Percentiles rank a stretch among this genome's conserved stretches.
These are phyloP conservation scores for Podilymbus podiceps DNA, from an alignment of 2,113 vertebrate species.

Conservation along the genomic window DNA sequence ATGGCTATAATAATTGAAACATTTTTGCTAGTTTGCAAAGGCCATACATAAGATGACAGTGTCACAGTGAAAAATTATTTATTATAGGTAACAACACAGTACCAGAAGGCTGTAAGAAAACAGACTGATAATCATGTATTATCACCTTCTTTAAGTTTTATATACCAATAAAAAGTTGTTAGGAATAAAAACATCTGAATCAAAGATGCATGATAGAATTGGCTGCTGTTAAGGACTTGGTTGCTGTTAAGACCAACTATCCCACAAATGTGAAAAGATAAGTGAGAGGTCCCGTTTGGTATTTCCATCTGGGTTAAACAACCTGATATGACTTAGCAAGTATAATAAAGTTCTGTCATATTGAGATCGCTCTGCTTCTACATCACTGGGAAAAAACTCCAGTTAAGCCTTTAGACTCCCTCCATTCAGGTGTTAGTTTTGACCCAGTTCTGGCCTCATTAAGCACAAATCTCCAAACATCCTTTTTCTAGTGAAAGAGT, in stretches of 20 bases:
- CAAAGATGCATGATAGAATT: not conserved
- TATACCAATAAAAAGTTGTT: not conserved
- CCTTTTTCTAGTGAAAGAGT: not conserved
- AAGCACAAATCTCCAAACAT: not conserved
- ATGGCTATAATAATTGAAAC: not conserved
- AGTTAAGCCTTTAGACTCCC: not conserved
- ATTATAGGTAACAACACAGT: not conserved
- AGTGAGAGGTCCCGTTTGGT: not conserved
- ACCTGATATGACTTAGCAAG: not conserved
- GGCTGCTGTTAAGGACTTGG: not conserved
- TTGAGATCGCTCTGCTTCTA: not conserved
- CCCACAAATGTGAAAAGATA: not conserved
- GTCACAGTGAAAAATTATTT: not conserved
- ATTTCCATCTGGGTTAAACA: not conserved
- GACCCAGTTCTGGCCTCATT: not conserved
- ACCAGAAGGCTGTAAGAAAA: not conserved
- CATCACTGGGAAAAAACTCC: not conserved
- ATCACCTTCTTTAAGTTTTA: not conserved
- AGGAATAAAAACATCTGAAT: not conserved
- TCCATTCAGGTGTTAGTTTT: slow-evolving; percentile 10
- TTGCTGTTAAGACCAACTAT: not conserved
- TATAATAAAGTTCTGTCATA: not conserved
- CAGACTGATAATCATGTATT: not conserved
- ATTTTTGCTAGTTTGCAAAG: not conserved
- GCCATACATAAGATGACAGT: not conserved